Evolutionary conservation across 2,113 vertebrate species (phyloP), one percentile per base, ranked within the genome.

Genomic region (Brachypodius melanocephalos): DNA sequence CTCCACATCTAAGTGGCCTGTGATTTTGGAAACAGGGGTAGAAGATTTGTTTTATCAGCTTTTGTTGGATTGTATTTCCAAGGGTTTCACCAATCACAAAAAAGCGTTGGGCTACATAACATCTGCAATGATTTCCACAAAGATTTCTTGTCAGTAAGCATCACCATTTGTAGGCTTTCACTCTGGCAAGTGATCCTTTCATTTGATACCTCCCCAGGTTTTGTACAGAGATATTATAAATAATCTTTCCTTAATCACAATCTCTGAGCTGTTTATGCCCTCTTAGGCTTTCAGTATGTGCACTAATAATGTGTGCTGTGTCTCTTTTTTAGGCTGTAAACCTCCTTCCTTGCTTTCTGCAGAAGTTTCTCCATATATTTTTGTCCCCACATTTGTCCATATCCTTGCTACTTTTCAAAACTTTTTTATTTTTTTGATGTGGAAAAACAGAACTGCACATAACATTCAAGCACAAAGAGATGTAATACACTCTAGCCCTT

Each of bases 111-210:
- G 12, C 32, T 62, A 19, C 12, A 52, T 22, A 11, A 32, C 0
- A 0, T 49, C 51, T 71, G 28, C 19, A 88, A 28, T 20, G 8
- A 67, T 49, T 90, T 92, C 55, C 32, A 49, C 32, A 36, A 58
- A 84, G 31, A 48, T 26, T 88, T 69, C 26, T 40, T 11, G 32
- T 31, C 26, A 45, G 6, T 49, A 74, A 61, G 5, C 48, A n/a
- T 31, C 0, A 0, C 7, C 10, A 12, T 38, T 58, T 5, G 1
- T 31, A 54, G 42, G 17, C 17, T 75, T 90, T 61, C 26, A 43
- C 7, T 26, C 28, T 75, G 29, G 45, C 8, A 77, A 14, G 8
- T 26, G 18, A 66, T 28, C 3, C 25, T 77, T 84, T 65, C 24
- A 32, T 28, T 89, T 72, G 28, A 24, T 58, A 46, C 59, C 19